Evolutionary conservation across 2,888 invertebrate species (phyloP), one percentile per base, ranked within the genome.

Genomic region (Megastigmus dorsalis): DNA sequence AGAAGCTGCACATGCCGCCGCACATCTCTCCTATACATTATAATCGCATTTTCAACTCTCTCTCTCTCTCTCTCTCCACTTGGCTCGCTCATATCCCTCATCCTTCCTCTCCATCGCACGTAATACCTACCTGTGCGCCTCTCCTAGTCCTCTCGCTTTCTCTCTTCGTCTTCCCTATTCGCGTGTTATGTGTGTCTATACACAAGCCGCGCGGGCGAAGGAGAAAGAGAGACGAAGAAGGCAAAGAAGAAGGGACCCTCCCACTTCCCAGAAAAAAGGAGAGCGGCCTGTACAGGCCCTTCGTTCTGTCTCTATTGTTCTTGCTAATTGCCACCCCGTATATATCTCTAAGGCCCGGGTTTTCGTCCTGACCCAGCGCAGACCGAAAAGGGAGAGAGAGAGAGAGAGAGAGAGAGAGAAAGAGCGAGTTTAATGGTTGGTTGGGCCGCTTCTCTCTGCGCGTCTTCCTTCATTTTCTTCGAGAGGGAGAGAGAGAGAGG

Each of bases 321-420:
- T 85, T 86, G 84, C 86, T 87, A 87, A 87, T 87, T 87, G 87
- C 87, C 86, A 84, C 83, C 83, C 84, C 82, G 57, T 33, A 81
- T n/a, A n/a, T n/a, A n/a, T n/a, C n/a, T 81, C 80, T 77, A 80
- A 80, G 23, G 45, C 78, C 76, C 66, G n/a, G n/a, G n/a, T n/a
- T n/a, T n/a, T 70, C 75, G 60, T 68, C 77, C 77, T 75, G 74
- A 69, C 73, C 78, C 76, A 30, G 52, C n/a, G 43, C 7, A 2
- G 45, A 4, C 5, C 30, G 18, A 36, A 36, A 26, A 26, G 23
- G 23, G 6, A 50, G 33, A 45, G 13, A 60, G 30, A 54, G 33
- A 33, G 33, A 55, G 48, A 20, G 28, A 63, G 18, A 15, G 13
- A 41, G 2, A 54, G 30, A 33, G n/a, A 26, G n/a, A 52, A 28